Conservation (phyloP, 2,113 vertebrate genomes). For the Oxyura jamaicensis region DNA sequence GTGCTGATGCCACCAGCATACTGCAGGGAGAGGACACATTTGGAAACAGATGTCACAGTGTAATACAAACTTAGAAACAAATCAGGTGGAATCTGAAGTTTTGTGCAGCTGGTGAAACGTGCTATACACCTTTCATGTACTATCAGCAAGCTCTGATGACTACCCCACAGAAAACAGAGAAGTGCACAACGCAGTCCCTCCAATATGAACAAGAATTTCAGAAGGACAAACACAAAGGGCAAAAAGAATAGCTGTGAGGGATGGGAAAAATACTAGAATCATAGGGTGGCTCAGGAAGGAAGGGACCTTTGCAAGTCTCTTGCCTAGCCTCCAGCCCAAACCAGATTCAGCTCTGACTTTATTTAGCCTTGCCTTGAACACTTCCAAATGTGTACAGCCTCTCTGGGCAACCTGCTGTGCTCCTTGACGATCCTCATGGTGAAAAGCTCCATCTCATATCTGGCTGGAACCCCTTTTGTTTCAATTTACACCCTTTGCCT, state of each 20-base stretch:
- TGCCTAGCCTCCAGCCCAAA: neutral
- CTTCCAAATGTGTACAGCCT: neutral
- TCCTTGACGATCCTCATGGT: neutral
- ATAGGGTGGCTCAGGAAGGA: too few relatives aligned
- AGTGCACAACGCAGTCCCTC: neutral
- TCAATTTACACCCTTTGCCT: neutral
- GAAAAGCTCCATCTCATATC: neutral
- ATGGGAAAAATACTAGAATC: neutral
- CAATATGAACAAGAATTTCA: neutral
- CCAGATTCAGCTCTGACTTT: neutral
- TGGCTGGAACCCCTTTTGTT: neutral
- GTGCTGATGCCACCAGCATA: neutral
- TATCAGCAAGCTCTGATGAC: neutral
- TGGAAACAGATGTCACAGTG: neutral
- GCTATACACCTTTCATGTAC: neutral
- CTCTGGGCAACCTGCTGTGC: neutral
- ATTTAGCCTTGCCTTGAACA: neutral
- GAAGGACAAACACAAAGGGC: neutral
- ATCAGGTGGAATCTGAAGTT: neutral
- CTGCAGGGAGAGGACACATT: fast-evolving
- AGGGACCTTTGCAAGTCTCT: neutral
- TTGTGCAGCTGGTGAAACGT: neutral
- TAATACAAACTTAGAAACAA: neutral
- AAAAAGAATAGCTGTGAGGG: neutral
- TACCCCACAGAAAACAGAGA: neutral